Evolutionary conservation across 2,113 vertebrate species (phyloP).

Genomic region (Vombatus ursinus): DNA sequence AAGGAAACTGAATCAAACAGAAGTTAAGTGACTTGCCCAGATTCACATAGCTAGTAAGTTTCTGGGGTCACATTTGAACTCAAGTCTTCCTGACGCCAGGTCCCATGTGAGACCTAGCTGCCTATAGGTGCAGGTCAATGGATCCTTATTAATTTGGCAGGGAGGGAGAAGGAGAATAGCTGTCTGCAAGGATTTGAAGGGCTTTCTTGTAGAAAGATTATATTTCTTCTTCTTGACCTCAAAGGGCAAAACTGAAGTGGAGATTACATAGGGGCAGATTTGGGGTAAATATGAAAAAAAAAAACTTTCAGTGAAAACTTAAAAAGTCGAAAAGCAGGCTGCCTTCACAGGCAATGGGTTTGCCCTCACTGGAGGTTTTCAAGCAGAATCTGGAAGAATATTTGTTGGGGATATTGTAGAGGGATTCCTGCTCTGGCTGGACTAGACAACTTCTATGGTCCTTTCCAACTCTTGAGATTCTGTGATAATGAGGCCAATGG

Average conservation of each 20-base stretch:
- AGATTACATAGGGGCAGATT: not conserved
- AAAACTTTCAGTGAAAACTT: not conserved
- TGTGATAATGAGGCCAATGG: not conserved
- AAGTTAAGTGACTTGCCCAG: not conserved
- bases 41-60: not conserved
- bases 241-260: not conserved
- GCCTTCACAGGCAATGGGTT: not conserved
- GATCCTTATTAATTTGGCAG: not conserved
- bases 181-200: not conserved
- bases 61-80: not conserved
- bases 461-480: not conserved
- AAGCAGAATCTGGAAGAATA: not conserved
- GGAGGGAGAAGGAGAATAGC: not conserved
- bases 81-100: not conserved
- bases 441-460: not conserved
- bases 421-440: not conserved
- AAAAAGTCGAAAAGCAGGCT: not conserved
- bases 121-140: not conserved
- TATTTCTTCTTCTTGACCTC: not conserved
- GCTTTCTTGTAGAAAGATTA: not conserved
- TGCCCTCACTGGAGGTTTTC: not conserved
- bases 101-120: not conserved
- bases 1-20: not conserved
- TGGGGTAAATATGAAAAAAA: not conserved
- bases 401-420: not conserved